These are phyloP conservation scores for Mellivora capensis DNA, from an alignment of 2,113 vertebrate species.

Conservation along the genomic window DNA sequence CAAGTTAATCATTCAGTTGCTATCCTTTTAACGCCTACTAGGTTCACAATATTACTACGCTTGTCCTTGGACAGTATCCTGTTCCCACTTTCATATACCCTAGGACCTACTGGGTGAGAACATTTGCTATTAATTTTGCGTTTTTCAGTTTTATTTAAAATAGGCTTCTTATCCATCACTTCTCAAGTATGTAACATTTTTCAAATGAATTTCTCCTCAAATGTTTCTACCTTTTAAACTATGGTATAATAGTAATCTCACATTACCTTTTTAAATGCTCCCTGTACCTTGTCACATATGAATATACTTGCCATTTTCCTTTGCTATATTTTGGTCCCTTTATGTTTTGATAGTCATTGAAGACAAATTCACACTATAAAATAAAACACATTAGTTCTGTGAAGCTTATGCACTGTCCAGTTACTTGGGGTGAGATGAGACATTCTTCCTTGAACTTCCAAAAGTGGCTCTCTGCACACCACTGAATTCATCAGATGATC, in stretches of 20 bases:
- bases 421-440: background rate
- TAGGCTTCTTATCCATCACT: background rate
- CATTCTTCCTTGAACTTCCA: constrained; percentile 9
- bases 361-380: background rate
- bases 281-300: background rate
- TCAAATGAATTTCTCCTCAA: background rate
- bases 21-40: background rate
- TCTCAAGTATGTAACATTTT: constrained; percentile 4
- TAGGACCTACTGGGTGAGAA: background rate
- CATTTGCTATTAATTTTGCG: background rate
- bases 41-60: background rate
- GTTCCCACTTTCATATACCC: background rate
- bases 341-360: background rate
- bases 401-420: background rate
- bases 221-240: background rate
- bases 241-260: background rate
- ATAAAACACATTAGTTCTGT: background rate
- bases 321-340: background rate
- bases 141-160: constrained; percentile 30
- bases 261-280: background rate
- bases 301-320: background rate
- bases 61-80: background rate
- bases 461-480: background rate
- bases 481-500: background rate
- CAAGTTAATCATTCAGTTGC: background rate